Evolutionary conservation across 35 echinoderm and acorn worm genomes (phyloP).

Genomic region (Hemicentrotus pulcherrimus): DNA sequence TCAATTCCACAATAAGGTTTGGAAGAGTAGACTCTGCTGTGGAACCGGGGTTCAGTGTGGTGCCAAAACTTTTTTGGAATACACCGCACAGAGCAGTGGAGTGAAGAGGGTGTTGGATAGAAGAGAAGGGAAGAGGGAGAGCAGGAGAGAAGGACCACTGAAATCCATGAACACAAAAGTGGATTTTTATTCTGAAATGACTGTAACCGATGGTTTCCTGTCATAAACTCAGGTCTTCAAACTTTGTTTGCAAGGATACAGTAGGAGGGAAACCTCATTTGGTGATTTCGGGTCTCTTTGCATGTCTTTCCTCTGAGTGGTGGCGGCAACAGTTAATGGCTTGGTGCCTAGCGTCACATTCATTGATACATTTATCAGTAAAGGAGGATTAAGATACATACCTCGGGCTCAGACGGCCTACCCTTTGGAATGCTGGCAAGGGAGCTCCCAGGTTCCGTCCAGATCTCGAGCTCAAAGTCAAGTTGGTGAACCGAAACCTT

Average conservation of each 20-base stretch:
- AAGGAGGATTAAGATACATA: constrained; percentile 19
- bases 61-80: constrained; percentile 2
- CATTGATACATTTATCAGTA: background rate
- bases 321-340: background rate
- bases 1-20: background rate
- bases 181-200: background rate
- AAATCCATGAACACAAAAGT: background rate
- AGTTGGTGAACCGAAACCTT: background rate
- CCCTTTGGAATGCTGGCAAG: background rate
- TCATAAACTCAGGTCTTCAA: background rate
- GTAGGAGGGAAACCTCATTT: too few relatives aligned
- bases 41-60: background rate
- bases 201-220: background rate
- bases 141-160: background rate
- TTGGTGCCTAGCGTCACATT: background rate
- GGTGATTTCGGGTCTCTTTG: background rate
- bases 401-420: background rate
- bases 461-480: background rate
- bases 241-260: background rate
- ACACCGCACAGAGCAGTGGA: background rate
- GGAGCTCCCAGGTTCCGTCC: background rate
- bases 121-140: background rate
- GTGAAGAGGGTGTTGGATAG: background rate
- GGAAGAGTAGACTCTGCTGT: background rate
- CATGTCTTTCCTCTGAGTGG: background rate